Conservation (phyloP, 2,888 invertebrate species). For the Caenorhabditis panamensis region DNA sequence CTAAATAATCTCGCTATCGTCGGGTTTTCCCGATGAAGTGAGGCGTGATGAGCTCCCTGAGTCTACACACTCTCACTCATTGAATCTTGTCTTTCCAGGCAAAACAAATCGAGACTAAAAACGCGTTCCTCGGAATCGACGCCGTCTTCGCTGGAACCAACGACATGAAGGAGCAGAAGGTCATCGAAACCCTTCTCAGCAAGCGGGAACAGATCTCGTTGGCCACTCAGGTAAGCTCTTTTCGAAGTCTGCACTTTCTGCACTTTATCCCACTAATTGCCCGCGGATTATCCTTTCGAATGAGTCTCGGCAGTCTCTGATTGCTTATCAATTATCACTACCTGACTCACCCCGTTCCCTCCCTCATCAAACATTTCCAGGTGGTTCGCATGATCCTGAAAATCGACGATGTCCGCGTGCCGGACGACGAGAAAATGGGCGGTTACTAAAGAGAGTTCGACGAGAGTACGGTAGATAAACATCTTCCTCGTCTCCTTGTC, state of each 20-base stretch:
- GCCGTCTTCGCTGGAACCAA: slow-evolving; percentile 90
- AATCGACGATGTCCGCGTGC: slow-evolving; percentile 93
- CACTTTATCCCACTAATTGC: neutral
- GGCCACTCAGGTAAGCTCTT: slow-evolving; percentile 87
- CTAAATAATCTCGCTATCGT: slow-evolving; percentile 18
- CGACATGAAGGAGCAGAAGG: slow-evolving; percentile 93
- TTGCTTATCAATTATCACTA: neutral
- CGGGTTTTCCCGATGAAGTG: slow-evolving; percentile 4
- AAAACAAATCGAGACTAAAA: slow-evolving; percentile 90
- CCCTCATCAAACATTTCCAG: slow-evolving; percentile 45
- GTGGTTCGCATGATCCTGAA: slow-evolving; percentile 99
- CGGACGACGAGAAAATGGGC: slow-evolving; percentile 82
- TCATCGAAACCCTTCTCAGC: slow-evolving; percentile 95
- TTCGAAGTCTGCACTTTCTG: neutral
- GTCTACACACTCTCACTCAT: neutral
- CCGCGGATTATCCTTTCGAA: neutral
- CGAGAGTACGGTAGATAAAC: slow-evolving; percentile 38
- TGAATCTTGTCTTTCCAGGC: slow-evolving; percentile 84
- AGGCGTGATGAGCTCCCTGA: slow-evolving; percentile 11
- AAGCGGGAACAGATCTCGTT: slow-evolving; percentile 97
- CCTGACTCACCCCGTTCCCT: neutral
- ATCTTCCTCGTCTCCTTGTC: slow-evolving; percentile 30
- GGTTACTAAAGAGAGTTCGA: slow-evolving; percentile 42
- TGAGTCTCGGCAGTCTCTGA: neutral
- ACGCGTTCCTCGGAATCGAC: slow-evolving; percentile 93